Evolutionary conservation across 2,113 vertebrate genomes (phyloP).

Genomic region (Phrynosoma platyrhinos): DNA sequence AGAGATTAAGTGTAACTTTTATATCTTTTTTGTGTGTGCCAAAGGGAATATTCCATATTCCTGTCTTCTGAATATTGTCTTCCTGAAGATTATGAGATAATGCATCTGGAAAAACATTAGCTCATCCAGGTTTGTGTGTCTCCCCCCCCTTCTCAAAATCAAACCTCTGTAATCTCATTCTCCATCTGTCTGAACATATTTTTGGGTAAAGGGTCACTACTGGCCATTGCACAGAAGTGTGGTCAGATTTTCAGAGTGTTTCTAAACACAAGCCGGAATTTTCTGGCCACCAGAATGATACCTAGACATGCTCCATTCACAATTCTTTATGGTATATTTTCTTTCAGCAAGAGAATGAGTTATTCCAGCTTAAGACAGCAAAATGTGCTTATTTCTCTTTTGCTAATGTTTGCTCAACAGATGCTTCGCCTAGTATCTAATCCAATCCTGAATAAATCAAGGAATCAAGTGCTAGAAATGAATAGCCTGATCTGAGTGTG

Average conservation of each 20-base stretch:
- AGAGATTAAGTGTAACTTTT: slow-evolving; percentile 36
- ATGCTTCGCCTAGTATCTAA: neutral
- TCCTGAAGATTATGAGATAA: slow-evolving; percentile 53
- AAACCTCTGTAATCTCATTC: slow-evolving; percentile 49
- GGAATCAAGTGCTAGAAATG: neutral
- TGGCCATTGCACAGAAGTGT: slow-evolving; percentile 27
- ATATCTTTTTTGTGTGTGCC: slow-evolving; percentile 34
- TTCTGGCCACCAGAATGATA: slow-evolving; percentile 33
- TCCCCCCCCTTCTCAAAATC: slow-evolving; percentile 3
- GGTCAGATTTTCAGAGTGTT: slow-evolving; percentile 36
- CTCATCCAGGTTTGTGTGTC: slow-evolving; percentile 51
- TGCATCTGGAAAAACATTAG: slow-evolving; percentile 60
- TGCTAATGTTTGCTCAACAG: slow-evolving; percentile 24
- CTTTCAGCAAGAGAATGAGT: slow-evolving; percentile 8
- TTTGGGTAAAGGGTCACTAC: slow-evolving; percentile 13
- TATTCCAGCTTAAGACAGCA: neutral
- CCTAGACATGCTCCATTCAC: slow-evolving; percentile 8
- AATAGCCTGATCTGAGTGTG: neutral
- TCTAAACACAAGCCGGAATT: slow-evolving; percentile 36
- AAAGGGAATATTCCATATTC: slow-evolving; percentile 45
- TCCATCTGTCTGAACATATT: slow-evolving; percentile 44
- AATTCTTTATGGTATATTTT: slow-evolving; percentile 18
- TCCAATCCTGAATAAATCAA: neutral
- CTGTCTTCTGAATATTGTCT: slow-evolving; percentile 45
- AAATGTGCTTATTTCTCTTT: slow-evolving; percentile 10